phyloP scores from a whole-genome alignment of 2,888 invertebrate genomes.

The Himalopsyche kuldschensis region DNA sequence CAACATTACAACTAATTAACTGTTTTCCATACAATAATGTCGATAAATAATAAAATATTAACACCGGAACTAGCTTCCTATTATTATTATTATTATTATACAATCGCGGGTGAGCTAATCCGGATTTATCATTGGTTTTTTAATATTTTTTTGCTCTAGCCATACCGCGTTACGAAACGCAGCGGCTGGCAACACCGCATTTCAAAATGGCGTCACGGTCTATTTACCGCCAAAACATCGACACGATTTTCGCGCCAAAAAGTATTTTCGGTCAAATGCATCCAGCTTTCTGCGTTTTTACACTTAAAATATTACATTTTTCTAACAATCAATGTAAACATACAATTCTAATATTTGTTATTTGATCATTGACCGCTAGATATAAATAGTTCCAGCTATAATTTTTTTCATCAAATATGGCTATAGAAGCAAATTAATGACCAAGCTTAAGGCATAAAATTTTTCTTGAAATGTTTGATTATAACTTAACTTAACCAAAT shows the following conservation, averaged over 20 bases:
- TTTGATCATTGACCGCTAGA: no score
- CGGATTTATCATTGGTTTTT: background rate
- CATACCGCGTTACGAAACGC: background rate
- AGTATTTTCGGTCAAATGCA: background rate
- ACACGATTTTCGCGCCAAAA: constrained; percentile 6
- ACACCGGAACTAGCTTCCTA: background rate
- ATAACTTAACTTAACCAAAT: no score
- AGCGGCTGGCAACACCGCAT: background rate
- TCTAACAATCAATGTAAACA: background rate
- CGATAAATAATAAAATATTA: background rate
- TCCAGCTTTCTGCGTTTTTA: background rate
- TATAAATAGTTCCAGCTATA: no score
- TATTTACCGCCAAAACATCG: constrained; percentile 10
- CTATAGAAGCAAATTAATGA: no score
- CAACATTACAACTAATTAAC: background rate
- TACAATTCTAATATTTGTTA: no score
- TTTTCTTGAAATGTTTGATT: no score
- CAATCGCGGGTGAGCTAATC: background rate
- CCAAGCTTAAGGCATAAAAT: no score
- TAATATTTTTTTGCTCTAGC: background rate
- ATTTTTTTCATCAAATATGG: no score
- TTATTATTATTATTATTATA: background rate
- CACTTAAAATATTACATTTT: background rate
- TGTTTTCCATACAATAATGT: background rate
- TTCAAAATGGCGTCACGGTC: constrained; percentile 11